Evolutionary conservation across 1,140 invertebrate genomes (phyloP), one percentile per base, ranked within the genome.

Genomic region (Heliconius congener): DNA sequence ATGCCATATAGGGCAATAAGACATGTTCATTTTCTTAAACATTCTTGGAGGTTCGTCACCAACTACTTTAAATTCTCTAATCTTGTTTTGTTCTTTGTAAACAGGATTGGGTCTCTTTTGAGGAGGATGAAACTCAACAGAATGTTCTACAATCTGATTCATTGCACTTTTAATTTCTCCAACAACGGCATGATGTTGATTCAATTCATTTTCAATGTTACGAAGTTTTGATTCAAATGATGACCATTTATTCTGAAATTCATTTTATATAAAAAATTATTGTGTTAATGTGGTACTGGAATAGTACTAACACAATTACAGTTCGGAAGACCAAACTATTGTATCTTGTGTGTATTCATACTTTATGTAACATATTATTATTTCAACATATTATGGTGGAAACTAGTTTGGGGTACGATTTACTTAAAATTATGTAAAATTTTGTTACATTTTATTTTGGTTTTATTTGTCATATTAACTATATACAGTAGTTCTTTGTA

Each of bases 191-290:
- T 96, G 95, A 83, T 96, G 96, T 80, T 95, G 94, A 79, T 95
- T 95, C 3, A 96, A 89, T 83, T 96, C 96, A 85, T 95, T 95
- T 85, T 97, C 96, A 78, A 97, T 91, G 84, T 96, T 96, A 57
- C 95, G 93, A 70, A 97, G 84, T 87, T 96, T 95, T 70, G 95
- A 95, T 90, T 96, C 96, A 93, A 97, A 96, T 83, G 96, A 95
- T 34, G 96, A 88, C 96, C 96, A 96, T 89, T 96, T 96, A 85
- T 95, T 96, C 96, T 97, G 81, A 84, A 93, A 80, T n/a, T 55
- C 3, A 30, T 66, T 30, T 13, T 2, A 52, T 52, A 18, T 2
- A 18, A 52, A 52, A 55, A n/a, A 57, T 23, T 3, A 46, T 46
- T 46, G 42, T 23, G 8, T 57, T 23, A n/a, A 3, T 57, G n/a